A percentile compares a stretch with the other conserved stretches of the same genome.
These are phyloP conservation scores for Dromius quadrimaculatus DNA, from an alignment of 2,888 invertebrate species.

Conservation along the genomic window DNA sequence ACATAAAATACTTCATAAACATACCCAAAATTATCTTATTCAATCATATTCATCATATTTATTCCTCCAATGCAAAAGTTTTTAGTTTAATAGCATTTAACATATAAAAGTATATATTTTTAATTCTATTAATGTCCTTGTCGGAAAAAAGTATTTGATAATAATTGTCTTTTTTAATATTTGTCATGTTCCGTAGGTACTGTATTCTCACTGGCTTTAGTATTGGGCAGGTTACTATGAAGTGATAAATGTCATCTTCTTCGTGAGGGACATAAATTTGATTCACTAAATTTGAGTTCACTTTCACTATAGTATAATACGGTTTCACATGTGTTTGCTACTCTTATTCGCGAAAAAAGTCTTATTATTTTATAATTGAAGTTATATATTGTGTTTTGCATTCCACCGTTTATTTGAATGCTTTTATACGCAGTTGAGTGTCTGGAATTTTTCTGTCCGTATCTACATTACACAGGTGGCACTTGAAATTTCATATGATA, in stretches of 20 bases:
- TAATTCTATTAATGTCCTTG: not conserved
- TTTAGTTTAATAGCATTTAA: not conserved
- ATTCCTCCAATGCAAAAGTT: not conserved
- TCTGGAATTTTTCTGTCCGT: too few relatives aligned
- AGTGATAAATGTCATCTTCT: not conserved
- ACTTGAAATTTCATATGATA: too few relatives aligned
- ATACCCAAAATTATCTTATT: too few relatives aligned
- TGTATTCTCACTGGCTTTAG: not conserved
- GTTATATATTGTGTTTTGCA: too few relatives aligned
- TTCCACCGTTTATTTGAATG: too few relatives aligned
- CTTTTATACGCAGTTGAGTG: too few relatives aligned
- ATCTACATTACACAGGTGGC: too few relatives aligned
- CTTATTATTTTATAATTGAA: not conserved
- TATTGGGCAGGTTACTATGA: not conserved
- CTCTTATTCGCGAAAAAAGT: not conserved
- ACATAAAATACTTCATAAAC: too few relatives aligned
- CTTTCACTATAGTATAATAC: not conserved
- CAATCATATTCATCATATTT: too few relatives aligned
- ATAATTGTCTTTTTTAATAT: not conserved
- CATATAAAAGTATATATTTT: not conserved
- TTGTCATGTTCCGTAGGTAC: not conserved
- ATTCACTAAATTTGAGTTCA: not conserved
- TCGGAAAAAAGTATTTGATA: not conserved
- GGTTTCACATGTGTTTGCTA: not conserved
- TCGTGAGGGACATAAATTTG: not conserved